phyloP scores from a whole-genome alignment of 2,113 vertebrate genomes.

The Delphinapterus leucas region DNA sequence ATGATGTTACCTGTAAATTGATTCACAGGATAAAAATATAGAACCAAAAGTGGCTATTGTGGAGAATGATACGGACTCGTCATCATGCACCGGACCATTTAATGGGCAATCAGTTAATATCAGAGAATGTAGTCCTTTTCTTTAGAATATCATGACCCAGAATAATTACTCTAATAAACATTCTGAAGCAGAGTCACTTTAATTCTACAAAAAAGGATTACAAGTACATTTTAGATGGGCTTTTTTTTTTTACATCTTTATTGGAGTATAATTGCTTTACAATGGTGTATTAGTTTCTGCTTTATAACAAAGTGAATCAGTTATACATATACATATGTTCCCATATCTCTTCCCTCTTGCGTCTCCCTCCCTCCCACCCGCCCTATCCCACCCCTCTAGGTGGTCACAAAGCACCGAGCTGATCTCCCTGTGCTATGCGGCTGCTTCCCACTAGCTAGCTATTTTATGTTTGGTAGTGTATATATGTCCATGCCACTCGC shows the following conservation, averaged over 20 bases:
- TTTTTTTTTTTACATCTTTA: not conserved
- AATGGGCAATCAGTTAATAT: not conserved
- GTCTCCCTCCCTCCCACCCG: too few species aligned
- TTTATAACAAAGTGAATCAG: too few species aligned
- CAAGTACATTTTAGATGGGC: not conserved
- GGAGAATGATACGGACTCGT: not conserved
- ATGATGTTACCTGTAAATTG: not conserved
- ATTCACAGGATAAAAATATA: not conserved
- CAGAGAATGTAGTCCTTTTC: slow-evolving; percentile 26
- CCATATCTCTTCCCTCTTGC: too few species aligned
- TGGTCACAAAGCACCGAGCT: too few species aligned
- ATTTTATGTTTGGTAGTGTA: too few species aligned
- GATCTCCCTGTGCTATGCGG: too few species aligned
- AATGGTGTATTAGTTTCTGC: too few species aligned
- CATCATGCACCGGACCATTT: not conserved
- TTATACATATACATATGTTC: too few species aligned
- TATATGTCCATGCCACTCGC: too few species aligned
- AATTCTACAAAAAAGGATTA: not conserved
- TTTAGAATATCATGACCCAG: slow-evolving; percentile 4
- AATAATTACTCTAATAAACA: slow-evolving; percentile 27
- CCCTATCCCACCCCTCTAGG: too few species aligned
- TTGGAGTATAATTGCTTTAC: too few species aligned
- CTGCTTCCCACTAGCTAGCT: too few species aligned
- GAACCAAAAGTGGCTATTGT: not conserved
- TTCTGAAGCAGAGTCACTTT: slow-evolving; percentile 5